Evolutionary conservation across 2,888 invertebrate species (phyloP).

Genomic region (Volucella zonaria): DNA sequence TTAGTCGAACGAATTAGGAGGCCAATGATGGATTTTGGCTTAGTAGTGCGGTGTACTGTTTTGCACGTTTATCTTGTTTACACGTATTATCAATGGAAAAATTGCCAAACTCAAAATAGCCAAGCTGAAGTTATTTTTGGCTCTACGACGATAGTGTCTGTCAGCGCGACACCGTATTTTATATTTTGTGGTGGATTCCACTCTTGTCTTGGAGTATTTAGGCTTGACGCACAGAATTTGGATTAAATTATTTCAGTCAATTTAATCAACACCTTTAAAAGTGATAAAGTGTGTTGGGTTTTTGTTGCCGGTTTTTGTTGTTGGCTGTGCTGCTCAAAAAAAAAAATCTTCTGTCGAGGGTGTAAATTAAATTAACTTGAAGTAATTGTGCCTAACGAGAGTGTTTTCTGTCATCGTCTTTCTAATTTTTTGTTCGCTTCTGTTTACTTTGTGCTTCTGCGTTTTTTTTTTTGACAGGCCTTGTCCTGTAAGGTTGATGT

Average conservation of each 20-base stretch:
- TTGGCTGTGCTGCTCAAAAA: too few species aligned
- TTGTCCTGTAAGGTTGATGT: too few species aligned
- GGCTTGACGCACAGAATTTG: conserved; percentile 6
- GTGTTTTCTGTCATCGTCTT: conserved; percentile 9
- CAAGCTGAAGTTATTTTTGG: not conserved
- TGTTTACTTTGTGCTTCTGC: not conserved
- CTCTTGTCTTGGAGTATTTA: not conserved
- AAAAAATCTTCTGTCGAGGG: conserved; percentile 1
- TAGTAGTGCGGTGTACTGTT: not conserved
- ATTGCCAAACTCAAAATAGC: conserved; percentile 1
- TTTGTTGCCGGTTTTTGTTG: not conserved
- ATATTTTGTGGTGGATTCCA: not conserved
- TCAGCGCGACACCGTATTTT: not conserved
- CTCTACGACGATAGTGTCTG: not conserved
- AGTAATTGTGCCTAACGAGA: conserved; percentile 31
- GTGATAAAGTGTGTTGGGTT: not conserved
- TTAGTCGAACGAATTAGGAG: not conserved
- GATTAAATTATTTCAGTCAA: conserved; percentile 35
- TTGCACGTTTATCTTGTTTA: conserved; percentile 6
- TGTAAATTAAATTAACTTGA: conserved; percentile 33
- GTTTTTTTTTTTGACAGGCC: not conserved
- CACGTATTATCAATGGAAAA: conserved; percentile 15
- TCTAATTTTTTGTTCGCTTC: not conserved
- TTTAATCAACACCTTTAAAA: conserved; percentile 47
- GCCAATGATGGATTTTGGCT: not conserved